Conservation (phyloP, 2,797 vertebrate species). For the Neosalanx taihuensis region DNA sequence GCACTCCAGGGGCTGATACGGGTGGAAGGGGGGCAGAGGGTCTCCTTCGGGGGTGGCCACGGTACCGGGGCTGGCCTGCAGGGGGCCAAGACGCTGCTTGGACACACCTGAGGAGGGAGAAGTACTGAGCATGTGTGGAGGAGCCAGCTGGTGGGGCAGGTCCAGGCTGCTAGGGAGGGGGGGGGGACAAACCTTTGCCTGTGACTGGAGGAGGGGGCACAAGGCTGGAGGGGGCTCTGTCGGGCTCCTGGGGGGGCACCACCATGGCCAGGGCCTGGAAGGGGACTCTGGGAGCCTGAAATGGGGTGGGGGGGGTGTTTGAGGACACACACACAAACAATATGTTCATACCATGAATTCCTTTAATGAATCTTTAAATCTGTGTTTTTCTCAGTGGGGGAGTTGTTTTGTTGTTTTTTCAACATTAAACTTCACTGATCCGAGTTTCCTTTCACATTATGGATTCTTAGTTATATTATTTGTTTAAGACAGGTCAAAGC, state of each 20-base stretch:
- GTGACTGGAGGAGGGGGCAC: conserved; percentile 72
- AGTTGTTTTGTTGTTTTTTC: no score
- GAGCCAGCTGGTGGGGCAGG: no score
- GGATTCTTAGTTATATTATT: no score
- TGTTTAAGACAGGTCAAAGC: no score
- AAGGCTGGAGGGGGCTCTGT: conserved; percentile 80
- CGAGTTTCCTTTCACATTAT: no score
- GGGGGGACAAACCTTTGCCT: conserved; percentile 78
- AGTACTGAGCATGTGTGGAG: conserved; percentile 8
- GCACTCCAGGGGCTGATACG: conserved; percentile 88
- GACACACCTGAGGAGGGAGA: conserved; percentile 78
- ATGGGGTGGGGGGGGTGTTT: background rate
- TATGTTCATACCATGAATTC: background rate
- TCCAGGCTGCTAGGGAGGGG: background rate
- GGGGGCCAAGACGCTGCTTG: conserved; percentile 84
- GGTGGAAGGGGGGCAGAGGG: conserved; percentile 83
- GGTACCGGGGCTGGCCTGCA: conserved; percentile 76
- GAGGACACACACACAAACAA: background rate
- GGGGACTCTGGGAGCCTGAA: conserved; percentile 85
- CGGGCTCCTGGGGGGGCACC: conserved; percentile 87
- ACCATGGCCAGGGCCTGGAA: conserved; percentile 87
- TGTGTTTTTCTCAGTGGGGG: no score
- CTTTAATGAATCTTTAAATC: no score
- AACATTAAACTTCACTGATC: no score
- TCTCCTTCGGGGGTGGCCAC: conserved; percentile 70